Conservation (phyloP, 2,113 vertebrate genomes). For the Bos javanicus region DNA sequence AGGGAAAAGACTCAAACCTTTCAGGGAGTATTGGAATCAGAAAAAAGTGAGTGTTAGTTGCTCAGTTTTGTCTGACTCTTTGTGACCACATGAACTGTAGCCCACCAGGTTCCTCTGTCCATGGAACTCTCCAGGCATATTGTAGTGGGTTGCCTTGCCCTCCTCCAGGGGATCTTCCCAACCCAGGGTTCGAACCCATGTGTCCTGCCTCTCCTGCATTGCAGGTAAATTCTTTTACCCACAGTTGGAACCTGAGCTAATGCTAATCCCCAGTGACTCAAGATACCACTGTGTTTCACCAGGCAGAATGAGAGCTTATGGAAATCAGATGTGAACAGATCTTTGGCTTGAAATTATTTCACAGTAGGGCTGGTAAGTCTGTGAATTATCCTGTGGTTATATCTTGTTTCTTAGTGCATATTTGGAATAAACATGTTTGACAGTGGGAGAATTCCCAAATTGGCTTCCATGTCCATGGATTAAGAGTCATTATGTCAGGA, state of each 20-base stretch:
- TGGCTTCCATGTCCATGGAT: background rate
- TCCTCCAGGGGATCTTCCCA: background rate
- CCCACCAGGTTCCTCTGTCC: background rate
- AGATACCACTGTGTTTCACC: background rate
- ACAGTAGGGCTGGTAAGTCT: background rate
- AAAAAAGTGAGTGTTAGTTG: background rate
- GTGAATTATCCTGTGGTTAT: background rate
- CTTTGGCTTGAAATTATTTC: background rate
- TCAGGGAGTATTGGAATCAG: background rate
- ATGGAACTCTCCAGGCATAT: background rate
- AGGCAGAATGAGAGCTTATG: background rate
- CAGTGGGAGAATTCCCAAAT: background rate
- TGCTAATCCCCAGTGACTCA: background rate
- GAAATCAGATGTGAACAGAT: background rate
- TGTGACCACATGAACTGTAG: background rate
- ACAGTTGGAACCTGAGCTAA: background rate
- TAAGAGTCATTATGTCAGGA: background rate
- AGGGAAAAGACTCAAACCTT: background rate
- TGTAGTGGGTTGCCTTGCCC: background rate
- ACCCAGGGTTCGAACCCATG: background rate
- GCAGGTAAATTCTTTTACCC: background rate
- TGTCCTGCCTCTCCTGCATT: background rate
- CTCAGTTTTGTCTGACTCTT: background rate
- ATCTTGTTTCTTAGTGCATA: background rate
- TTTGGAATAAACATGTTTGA: constrained; percentile 21